Conservation (phyloP, 2,888 invertebrate species). For the Zygaena filipendulae region DNA sequence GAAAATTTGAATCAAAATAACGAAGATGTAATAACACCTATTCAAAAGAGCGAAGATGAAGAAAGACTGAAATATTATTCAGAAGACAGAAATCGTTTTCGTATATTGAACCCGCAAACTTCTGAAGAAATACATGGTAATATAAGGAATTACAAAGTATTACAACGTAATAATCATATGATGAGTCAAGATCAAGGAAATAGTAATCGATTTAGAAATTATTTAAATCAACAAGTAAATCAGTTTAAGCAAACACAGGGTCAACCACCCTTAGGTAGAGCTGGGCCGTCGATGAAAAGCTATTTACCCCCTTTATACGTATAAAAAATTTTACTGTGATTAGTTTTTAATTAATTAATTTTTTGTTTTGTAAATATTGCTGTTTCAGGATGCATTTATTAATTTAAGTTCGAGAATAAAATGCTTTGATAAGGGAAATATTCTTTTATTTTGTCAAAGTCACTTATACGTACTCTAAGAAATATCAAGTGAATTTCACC, state of each 20-base stretch:
- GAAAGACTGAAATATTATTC: constrained; percentile 17
- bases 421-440: no score
- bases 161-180: constrained; percentile 41
- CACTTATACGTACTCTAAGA: no score
- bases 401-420: constrained; percentile 23
- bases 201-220: constrained; percentile 27
- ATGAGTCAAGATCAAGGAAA: constrained; percentile 27
- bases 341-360: constrained; percentile 16
- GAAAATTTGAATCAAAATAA: constrained; percentile 25
- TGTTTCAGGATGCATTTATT: constrained; percentile 45
- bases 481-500: no score
- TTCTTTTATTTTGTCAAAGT: no score
- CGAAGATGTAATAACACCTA: constrained; percentile 25
- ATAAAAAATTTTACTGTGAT: constrained; percentile 37
- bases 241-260: constrained; percentile 33
- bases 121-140: constrained; percentile 42
- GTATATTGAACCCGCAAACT: constrained; percentile 26
- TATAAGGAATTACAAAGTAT: constrained; percentile 55
- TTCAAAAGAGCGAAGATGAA: constrained; percentile 21
- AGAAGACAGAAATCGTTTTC: constrained; percentile 24
- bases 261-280: constrained; percentile 51
- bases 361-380: constrained; percentile 37
- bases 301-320: constrained; percentile 51
- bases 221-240: constrained; percentile 25
- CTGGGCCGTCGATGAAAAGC: constrained; percentile 52